Conservation (phyloP, 1,140 invertebrate genomes). For the Eumaeus atala region DNA sequence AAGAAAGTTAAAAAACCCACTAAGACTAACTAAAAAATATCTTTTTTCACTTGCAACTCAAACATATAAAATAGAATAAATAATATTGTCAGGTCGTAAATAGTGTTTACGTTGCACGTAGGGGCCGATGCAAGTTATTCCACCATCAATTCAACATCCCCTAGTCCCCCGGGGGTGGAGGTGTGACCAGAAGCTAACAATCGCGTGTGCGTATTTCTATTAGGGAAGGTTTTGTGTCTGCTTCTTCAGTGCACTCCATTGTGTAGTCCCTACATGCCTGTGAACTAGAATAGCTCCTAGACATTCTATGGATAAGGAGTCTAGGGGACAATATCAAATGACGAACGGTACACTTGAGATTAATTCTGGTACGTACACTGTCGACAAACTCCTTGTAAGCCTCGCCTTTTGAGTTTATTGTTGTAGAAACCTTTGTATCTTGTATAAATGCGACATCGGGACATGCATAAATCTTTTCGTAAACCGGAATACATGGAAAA, state of each 20-base stretch:
- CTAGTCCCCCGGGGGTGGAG: constrained; percentile 25
- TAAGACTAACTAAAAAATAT: neutral
- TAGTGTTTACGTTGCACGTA: constrained; percentile 30
- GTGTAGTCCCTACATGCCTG: neutral
- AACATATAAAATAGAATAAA: constrained; percentile 18
- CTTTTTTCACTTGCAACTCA: constrained; percentile 2
- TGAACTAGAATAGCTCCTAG: constrained; percentile 4
- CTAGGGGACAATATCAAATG: constrained; percentile 3
- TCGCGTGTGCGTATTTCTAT: constrained; percentile 3
- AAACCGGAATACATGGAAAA: no score
- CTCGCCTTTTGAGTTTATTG: neutral
- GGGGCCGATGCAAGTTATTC: constrained; percentile 17
- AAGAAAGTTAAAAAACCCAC: no score
- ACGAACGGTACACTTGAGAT: constrained; percentile 1
- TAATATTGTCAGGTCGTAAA: constrained; percentile 35
- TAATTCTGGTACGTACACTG: neutral
- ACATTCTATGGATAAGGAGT: constrained; percentile 3
- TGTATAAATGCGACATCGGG: neutral
- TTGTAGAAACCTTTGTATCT: neutral
- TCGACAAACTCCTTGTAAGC: neutral
- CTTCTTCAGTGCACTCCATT: constrained; percentile 6
- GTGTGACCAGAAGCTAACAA: constrained; percentile 29
- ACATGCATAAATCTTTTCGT: neutral
- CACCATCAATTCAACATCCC: constrained; percentile 16
- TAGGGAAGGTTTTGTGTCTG: constrained; percentile 6